Evolutionary conservation across 2,888 invertebrate genomes (phyloP).

Genomic region (Nephrotoma appendiculata): DNA sequence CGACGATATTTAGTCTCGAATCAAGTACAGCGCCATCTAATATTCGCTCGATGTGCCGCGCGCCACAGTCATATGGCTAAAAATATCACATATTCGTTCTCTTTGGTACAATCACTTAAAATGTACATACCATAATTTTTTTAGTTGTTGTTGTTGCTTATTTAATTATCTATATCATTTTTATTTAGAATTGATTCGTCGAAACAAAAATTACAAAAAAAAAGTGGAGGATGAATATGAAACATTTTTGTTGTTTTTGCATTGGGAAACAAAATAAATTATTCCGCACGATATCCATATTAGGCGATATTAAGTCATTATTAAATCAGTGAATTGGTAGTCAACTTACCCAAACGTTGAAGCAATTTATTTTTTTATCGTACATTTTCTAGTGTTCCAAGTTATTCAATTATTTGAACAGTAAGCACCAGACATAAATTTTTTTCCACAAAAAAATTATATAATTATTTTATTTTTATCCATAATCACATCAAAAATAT

Average conservation of each 20-base stretch:
- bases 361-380: not conserved
- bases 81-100: not conserved
- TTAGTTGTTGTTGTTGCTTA: not conserved
- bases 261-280: not conserved
- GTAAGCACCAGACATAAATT: not conserved
- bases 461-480: not conserved
- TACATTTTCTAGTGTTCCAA: not conserved
- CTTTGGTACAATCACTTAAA: not conserved
- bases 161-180: not conserved
- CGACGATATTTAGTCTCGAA: not conserved
- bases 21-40: not conserved
- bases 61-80: slow-evolving; percentile 1
- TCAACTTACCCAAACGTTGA: not conserved
- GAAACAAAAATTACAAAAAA: not conserved
- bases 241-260: too few relatives aligned
- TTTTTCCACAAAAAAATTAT: not conserved
- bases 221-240: not conserved
- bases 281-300: not conserved
- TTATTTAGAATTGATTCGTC: not conserved
- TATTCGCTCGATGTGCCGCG: not conserved
- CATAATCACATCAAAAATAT: not conserved
- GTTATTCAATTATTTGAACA: not conserved
- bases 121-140: not conserved
- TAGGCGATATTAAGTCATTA: not conserved
- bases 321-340: not conserved